These are phyloP conservation scores for Formicarius rufipectus DNA, from an alignment of 2,113 vertebrate genomes.

Conservation along the genomic window DNA sequence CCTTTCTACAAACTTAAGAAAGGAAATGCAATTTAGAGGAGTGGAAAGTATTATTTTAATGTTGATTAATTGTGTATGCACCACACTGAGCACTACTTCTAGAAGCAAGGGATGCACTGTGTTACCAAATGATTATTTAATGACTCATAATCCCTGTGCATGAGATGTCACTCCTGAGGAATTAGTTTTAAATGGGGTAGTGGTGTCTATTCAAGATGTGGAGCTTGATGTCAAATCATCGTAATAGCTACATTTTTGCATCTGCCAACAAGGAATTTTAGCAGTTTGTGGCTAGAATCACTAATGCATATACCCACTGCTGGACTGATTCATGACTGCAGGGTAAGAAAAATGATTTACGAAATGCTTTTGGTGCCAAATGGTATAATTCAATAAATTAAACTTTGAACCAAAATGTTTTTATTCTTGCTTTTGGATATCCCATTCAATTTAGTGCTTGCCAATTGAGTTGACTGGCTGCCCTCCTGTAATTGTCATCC, in stretches of 20 bases:
- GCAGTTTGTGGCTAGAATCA: not conserved
- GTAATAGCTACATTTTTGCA: not conserved
- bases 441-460: not conserved
- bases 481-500: not conserved
- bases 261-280: not conserved
- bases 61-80: constrained; percentile 15
- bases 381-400: constrained; percentile 4
- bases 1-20: constrained; percentile 4
- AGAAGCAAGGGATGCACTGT: not conserved
- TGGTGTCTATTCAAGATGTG: constrained; percentile 5
- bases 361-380: constrained; percentile 5
- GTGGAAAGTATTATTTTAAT: constrained; percentile 35
- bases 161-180: constrained; percentile 34
- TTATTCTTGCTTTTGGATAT: not conserved
- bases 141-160: constrained; percentile 33
- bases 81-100: constrained; percentile 5
- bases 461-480: not conserved
- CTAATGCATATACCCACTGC: not conserved
- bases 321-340: constrained; percentile 7
- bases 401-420: constrained; percentile 53
- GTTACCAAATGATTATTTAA: constrained; percentile 51
- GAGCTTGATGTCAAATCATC: constrained; percentile 8
- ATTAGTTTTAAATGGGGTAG: constrained; percentile 32
- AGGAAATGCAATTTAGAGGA: not conserved
- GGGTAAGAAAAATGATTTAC: not conserved